Evolutionary conservation across 2,888 invertebrate species (phyloP), one percentile per base, ranked within the genome.

Genomic region (Cryptops parisi): DNA sequence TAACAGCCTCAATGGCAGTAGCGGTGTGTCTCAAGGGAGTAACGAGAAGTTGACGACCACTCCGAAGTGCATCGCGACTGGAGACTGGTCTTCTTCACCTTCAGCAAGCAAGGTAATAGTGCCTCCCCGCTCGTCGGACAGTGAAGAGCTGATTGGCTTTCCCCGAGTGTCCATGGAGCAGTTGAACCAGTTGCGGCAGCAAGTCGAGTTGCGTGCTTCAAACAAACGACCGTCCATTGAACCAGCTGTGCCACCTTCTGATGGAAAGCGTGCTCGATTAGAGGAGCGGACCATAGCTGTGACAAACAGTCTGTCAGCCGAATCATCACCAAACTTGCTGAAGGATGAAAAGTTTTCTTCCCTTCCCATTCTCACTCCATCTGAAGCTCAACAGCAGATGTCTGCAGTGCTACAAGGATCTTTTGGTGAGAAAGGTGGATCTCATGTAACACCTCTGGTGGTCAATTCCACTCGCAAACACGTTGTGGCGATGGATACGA

Each of bases 91-190:
- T 6, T 2, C 15, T 6, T 44, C 22, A 15, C 51, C 51, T 41
- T 9, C 43, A 21, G 39, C 52, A 19, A 33, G 45, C 21, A 52
- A 54, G 46, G 33, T 48, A 39, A 39, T 47, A 23, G 45, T 47
- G 53, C 46, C 25, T 26, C 15, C 38, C 23, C 19, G 45, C 47
- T 25, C 46, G 9, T 53, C 54, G 38, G 57, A 57, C 38, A 43
- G 56, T 17, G 57, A 54, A 38, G 58, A 60, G 45, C 26, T 58
- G 43, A 54, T 59, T 21, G 58, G 58, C 21, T 57, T 58, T 50
- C 59, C 60, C 17, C 55, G 52, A 19, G 58, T 58, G 38, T 58
- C 58, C 48, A 40, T 55, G 25, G 59, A 59, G 48, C 60, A 59
- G 47, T 5, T 58, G 47, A 58, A 56, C 23, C 56, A 59, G 49